These are phyloP conservation scores for Hozukius guyotensis DNA, from an alignment of 2,797 vertebrate genomes.

Conservation along the genomic window DNA sequence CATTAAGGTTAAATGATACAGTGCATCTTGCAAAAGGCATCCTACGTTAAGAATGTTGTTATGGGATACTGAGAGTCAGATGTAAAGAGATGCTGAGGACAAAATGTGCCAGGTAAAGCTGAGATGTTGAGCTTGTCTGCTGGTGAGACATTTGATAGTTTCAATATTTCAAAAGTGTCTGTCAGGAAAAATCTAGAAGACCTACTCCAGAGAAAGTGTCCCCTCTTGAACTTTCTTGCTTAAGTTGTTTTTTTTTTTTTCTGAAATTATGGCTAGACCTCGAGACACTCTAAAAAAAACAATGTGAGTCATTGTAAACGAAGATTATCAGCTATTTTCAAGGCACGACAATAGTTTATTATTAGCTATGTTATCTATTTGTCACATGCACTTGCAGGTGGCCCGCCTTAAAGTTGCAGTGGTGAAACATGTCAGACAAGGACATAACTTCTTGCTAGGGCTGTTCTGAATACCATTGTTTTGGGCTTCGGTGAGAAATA, in stretches of 20 bases:
- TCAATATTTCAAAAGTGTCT: constrained; percentile 13
- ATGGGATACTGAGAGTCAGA: constrained; percentile 43
- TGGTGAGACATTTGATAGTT: constrained; percentile 41
- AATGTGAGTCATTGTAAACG: background rate
- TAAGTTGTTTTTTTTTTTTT: background rate
- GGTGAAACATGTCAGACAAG: background rate
- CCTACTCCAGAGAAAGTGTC: background rate
- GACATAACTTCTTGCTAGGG: too few relatives aligned
- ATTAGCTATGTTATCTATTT: background rate
- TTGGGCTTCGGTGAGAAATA: too few relatives aligned
- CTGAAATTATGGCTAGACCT: background rate
- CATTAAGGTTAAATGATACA: constrained; percentile 37
- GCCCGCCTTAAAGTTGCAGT: background rate
- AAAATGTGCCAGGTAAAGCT: constrained; percentile 44
- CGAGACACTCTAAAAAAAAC: background rate
- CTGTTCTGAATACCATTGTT: too few relatives aligned
- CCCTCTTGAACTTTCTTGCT: background rate
- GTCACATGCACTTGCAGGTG: background rate
- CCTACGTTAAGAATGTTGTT: constrained; percentile 30
- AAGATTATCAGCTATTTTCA: background rate
- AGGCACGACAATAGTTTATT: background rate
- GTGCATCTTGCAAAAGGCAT: background rate
- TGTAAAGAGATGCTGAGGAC: constrained; percentile 18
- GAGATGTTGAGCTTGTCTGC: constrained; percentile 9
- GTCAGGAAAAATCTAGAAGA: background rate